A percentile compares a stretch with the other conserved stretches of the same genome.
Evolutionary conservation across 2,797 vertebrate species (phyloP).

Genomic region (Hephaestus fuliginosus): DNA sequence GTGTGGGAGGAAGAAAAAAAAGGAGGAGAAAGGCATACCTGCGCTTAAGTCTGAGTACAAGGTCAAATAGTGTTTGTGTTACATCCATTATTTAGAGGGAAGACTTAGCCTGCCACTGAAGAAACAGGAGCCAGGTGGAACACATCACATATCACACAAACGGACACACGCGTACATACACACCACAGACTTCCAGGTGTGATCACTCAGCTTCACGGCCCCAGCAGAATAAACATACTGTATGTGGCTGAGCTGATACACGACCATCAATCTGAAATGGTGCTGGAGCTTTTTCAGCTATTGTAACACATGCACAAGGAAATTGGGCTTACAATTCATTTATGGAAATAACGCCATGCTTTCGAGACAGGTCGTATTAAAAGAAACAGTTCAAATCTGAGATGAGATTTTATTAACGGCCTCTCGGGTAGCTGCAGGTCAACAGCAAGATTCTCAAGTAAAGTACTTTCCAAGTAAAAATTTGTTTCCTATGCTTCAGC

Average conservation of each 20-base stretch:
- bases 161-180: slow-evolving; percentile 9
- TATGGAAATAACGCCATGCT: slow-evolving; percentile 56
- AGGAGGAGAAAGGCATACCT: slow-evolving; percentile 63
- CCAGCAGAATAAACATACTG: slow-evolving; percentile 67
- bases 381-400: slow-evolving; percentile 40
- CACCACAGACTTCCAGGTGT: slow-evolving; percentile 67
- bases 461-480: slow-evolving; percentile 46
- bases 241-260: slow-evolving; percentile 47
- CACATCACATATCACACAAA: slow-evolving; percentile 50
- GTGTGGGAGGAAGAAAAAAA: slow-evolving; percentile 53
- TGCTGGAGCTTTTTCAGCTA: slow-evolving; percentile 37
- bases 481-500: background rate
- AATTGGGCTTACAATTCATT: slow-evolving; percentile 63
- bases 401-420: slow-evolving; percentile 50
- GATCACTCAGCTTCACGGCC: slow-evolving; percentile 66
- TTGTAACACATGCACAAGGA: slow-evolving; percentile 26
- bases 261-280: slow-evolving; percentile 54
- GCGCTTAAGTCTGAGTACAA: slow-evolving; percentile 67
- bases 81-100: slow-evolving; percentile 75
- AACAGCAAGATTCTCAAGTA: slow-evolving; percentile 26
- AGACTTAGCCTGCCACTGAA: slow-evolving; percentile 61
- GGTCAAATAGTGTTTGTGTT: slow-evolving; percentile 70
- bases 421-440: slow-evolving; percentile 43
- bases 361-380: slow-evolving; percentile 55
- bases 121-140: slow-evolving; percentile 79